Percentiles rank a stretch among this genome's conserved stretches.
These are phyloP conservation scores for Neopipo cinnamomea DNA, from an alignment of 2,113 vertebrate genomes.

Conservation along the genomic window DNA sequence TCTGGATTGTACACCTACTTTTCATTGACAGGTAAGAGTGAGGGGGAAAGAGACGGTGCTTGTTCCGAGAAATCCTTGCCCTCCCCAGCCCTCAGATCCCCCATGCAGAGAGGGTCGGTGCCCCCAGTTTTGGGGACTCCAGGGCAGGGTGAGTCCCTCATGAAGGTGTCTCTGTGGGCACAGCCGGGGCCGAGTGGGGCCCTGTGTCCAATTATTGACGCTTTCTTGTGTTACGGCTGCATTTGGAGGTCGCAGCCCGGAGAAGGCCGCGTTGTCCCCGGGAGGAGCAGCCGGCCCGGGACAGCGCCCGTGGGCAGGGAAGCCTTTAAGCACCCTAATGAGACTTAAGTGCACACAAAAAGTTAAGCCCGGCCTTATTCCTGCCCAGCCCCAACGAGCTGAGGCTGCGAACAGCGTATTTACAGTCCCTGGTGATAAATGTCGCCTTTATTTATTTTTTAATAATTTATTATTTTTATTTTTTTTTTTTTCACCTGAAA, in stretches of 20 bases:
- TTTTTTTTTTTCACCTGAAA: constrained; percentile 20
- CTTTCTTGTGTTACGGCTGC: constrained; percentile 13
- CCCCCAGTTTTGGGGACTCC: not conserved
- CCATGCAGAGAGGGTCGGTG: not conserved
- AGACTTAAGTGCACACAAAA: constrained; percentile 62
- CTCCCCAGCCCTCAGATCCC: not conserved
- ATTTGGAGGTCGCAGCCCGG: not conserved
- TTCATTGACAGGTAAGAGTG: not conserved
- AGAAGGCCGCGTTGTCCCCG: constrained; percentile 33
- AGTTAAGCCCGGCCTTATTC: constrained; percentile 49
- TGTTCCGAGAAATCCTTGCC: not conserved
- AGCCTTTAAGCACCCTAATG: constrained; percentile 56
- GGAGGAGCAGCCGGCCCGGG: not conserved
- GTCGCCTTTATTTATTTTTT: constrained; percentile 47
- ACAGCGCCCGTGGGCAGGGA: constrained; percentile 36
- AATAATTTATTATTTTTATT: not conserved
- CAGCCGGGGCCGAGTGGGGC: not conserved
- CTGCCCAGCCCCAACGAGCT: not conserved
- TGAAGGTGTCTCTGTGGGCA: constrained; percentile 22
- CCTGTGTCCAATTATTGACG: constrained; percentile 58
- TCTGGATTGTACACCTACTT: fast-evolving
- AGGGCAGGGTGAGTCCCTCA: not conserved
- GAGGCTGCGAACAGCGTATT: constrained; percentile 31
- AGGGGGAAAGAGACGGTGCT: not conserved
- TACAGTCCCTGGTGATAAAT: constrained; percentile 53